Base-by-base conservation (phyloP, 2,113 vertebrate genomes). In the Myotis lucifugus region DNA sequence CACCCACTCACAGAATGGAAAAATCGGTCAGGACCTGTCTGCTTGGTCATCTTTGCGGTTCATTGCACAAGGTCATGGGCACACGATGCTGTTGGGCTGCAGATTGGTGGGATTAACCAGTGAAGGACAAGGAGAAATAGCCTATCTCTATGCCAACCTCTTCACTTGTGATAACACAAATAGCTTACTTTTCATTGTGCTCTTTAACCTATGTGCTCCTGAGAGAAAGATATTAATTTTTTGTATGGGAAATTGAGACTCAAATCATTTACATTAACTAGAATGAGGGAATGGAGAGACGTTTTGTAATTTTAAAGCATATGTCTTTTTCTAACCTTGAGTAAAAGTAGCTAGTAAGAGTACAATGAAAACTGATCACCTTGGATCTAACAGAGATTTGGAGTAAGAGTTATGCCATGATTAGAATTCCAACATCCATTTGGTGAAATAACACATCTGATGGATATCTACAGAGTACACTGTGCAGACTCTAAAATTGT, bases 231-330 rank as follows among this genome's bases (percentile, higher is more conserved):
- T 13, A 34, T 19, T 61, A 69, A 23, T 42, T 56, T 29, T 73
- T 82, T 90, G n/a, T 56, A 72, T 64, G 54, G 18, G 79, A 96
- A 95, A 81, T 29, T 70, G 15, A 81, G 25, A 61, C 21, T 74
- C 21, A 10, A 40, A 54, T 73, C 9, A 56, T 19, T 84, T 81
- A 77, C 81, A 50, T 89, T 27, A 84, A 69, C 32, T 40, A 50
- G 40, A 27, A 11, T 48, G 19, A 78, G 48, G 59, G 40, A 88
- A 48, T 40, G 19, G 34, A 73, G 42, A 46, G 52, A 79, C 15
- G 56, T 27, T 90, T 78, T 54, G 1, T 70, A 23, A 23, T 87
- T 94, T 88, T 87, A 52, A 92, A 92, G 88, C 34, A 9, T 79
- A 48, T 70, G 70, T 54, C 2, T 37, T 50, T 86, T 61, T 82